These are phyloP conservation scores for Tetropium fuscum DNA, from an alignment of 2,888 invertebrate species.

Conservation along the genomic window DNA sequence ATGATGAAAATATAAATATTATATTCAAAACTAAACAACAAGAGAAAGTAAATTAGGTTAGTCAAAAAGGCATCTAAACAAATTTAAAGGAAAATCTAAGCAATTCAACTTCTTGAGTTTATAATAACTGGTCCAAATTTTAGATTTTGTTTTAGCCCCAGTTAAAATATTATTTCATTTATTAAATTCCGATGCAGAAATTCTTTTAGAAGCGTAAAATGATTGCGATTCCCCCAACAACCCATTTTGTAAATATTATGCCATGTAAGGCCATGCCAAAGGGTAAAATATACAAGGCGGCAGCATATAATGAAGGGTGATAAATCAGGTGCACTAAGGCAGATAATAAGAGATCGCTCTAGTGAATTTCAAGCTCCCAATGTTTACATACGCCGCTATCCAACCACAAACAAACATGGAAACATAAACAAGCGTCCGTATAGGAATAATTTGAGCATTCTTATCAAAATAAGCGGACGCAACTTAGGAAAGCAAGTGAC, in stretches of 20 bases:
- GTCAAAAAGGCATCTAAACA: not conserved
- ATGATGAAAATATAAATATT: too few species aligned
- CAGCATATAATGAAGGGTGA: conserved; percentile 39
- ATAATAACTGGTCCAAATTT: too few species aligned
- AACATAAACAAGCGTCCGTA: conserved; percentile 45
- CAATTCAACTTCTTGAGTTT: too few species aligned
- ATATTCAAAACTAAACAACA: too few species aligned
- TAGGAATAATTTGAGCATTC: conserved; percentile 31
- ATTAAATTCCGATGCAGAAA: too few species aligned
- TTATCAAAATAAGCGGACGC: conserved; percentile 23
- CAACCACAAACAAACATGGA: conserved; percentile 50
- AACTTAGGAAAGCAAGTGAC: not conserved
- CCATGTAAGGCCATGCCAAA: conserved; percentile 32
- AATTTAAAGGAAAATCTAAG: too few species aligned
- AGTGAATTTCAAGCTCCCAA: conserved; percentile 46
- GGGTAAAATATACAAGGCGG: conserved; percentile 32
- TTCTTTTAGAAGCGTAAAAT: too few species aligned
- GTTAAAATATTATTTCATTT: too few species aligned
- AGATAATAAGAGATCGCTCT: conserved; percentile 46
- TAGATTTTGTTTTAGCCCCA: too few species aligned
- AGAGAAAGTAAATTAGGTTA: too few species aligned
- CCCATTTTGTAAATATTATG: conserved; percentile 39
- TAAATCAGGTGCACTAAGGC: conserved; percentile 52
- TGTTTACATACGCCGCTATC: conserved; percentile 48
- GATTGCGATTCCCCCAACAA: too few species aligned